Base-by-base conservation (phyloP, 37 sponge, comb jelly and placozoan genomes). In the Halisarca cf. caerulea region DNA sequence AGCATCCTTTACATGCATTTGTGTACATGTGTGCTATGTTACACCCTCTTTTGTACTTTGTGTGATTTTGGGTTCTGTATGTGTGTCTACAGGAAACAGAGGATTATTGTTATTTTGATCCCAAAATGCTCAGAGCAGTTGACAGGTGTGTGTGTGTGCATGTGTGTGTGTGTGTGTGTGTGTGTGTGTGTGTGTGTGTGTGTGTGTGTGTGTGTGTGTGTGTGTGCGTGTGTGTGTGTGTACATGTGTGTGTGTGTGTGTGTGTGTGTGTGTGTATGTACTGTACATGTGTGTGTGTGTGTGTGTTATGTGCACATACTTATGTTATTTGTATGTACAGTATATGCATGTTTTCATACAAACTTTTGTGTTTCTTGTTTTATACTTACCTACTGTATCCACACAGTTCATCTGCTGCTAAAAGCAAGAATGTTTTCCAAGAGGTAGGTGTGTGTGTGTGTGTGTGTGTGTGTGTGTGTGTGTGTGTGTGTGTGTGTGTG, bases 31-130 rank as follows among this genome's bases (percentile, higher is more conserved):
- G n/a, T n/a, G n/a, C n/a, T n/a, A n/a, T n/a, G n/a, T n/a, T n/a
- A n/a, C n/a, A n/a, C n/a, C n/a, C n/a, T n/a, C n/a, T n/a, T n/a
- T n/a, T n/a, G n/a, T n/a, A n/a, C n/a, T n/a, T n/a, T n/a, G n/a
- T n/a, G n/a, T n/a, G n/a, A n/a, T n/a, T n/a, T n/a, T n/a, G n/a
- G n/a, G n/a, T n/a, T n/a, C n/a, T n/a, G n/a, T n/a, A n/a, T n/a
- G n/a, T n/a, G n/a, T n/a, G n/a, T n/a, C n/a, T 86, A 6, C 55
- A 95, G 95, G 92, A 89, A 66, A 90, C 91, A 43, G 95, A 96
- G 9, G 92, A 92, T 40, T 96, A 89, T 73, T 71, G 90, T n/a
- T 94, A 94, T 59, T 92, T 94, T 89, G 97, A 96, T 88, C 97
- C 97, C 5, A 96, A 96, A 69, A 6, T 94, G 79, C 83, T 90